Base-by-base conservation (phyloP, 1,140 invertebrate genomes). In the Tetragnatha versicolor region DNA sequence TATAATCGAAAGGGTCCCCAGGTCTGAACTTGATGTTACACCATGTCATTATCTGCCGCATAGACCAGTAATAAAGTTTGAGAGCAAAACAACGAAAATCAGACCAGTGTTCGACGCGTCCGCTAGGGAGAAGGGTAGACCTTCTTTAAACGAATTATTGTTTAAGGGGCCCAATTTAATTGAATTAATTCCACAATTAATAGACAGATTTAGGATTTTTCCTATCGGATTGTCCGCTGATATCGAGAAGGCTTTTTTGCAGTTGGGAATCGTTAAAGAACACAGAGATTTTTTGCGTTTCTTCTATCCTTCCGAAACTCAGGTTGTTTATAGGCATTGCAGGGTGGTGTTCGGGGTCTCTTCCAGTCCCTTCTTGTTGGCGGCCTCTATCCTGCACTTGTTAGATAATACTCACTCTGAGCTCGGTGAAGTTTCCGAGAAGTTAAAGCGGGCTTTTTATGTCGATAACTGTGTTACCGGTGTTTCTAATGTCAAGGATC, bases 171-270 rank as follows among this genome's bases (percentile, higher is more conserved):
- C 70, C 0, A 79, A 79, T 81, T 76, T 87, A 1, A 82, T 87
- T 12, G 85, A 87, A 70, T 31, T 81, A 0, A 85, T 88, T 17
- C 84, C 85, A 7, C 39, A 82, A 2, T 75, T 87, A 35, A 37
- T 87, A 27, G 27, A 84, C 14, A 63, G 82, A 14, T 88, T 88
- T 80, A 75, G 86, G 63, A 79, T 25, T 66, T 81, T 82, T 27
- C 82, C 73, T 45, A 83, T 83, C 70, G 86, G 82, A 22, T 82
- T 87, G 0, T 83, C 83, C 2, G 81, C 85, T 0, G 87, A 88
- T 65, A 87, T 88, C 5, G 77, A 82, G 37, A 85, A 85, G 47
- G 86, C 85, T 0, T 88, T 88, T 82, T 77, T 86, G 12, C 84
- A 86, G 78, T 85, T 88, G n/a, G 49, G 29, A 12, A 37, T 85